These are phyloP conservation scores for Ctenopoma kingsleyae DNA, from an alignment of 2,797 vertebrate species.

Conservation along the genomic window DNA sequence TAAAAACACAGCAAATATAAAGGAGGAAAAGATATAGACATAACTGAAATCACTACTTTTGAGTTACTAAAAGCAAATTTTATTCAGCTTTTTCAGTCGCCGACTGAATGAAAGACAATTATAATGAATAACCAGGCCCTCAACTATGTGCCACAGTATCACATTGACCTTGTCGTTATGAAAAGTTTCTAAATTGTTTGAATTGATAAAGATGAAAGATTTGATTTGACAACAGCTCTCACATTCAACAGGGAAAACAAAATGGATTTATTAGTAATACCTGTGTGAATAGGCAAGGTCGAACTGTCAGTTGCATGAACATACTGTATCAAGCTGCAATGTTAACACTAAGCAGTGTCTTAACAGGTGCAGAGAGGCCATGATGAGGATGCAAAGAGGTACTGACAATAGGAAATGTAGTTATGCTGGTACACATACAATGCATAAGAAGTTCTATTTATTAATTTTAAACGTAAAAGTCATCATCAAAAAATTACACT, in stretches of 20 bases:
- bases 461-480: no score
- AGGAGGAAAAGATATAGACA: no score
- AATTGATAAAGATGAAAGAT: neutral
- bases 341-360: neutral
- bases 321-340: neutral
- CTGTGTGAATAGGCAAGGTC: neutral
- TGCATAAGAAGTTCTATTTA: no score
- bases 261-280: neutral
- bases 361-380: conserved; percentile 12
- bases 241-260: conserved; percentile 6
- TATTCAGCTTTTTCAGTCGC: neutral
- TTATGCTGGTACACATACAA: no score
- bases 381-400: no score
- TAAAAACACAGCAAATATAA: neutral
- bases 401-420: no score
- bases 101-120: neutral
- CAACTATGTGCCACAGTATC: neutral
- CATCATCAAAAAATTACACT: no score
- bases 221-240: neutral
- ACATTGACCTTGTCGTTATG: neutral
- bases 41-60: no score
- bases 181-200: neutral
- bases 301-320: conserved; percentile 1
- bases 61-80: neutral
- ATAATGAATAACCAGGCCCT: neutral